These are phyloP conservation scores for Hippocampus guttulatus DNA, from an alignment of 2,113 vertebrate species.

Conservation along the genomic window DNA sequence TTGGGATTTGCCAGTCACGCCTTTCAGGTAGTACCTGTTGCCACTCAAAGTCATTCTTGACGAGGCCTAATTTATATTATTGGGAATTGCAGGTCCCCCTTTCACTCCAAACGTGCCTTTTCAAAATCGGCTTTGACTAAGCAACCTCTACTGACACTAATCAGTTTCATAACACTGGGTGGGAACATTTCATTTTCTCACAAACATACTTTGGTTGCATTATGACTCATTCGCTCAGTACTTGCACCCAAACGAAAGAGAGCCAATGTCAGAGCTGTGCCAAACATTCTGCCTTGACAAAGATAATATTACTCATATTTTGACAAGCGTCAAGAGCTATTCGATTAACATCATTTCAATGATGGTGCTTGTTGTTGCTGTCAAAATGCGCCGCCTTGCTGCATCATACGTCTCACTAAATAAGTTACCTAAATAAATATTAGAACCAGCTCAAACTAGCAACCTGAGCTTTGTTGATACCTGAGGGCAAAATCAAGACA, in stretches of 20 bases:
- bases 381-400: neutral
- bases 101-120: neutral
- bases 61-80: neutral
- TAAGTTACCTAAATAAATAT: neutral
- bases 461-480: constrained; percentile 32
- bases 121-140: neutral
- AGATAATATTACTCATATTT: neutral
- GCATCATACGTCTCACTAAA: neutral
- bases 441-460: neutral
- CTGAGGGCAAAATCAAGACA: constrained; percentile 24
- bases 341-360: neutral
- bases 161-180: neutral
- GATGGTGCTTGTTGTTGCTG: neutral
- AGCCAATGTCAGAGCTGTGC: neutral
- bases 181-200: neutral
- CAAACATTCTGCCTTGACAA: neutral
- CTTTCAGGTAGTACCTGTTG: constrained; percentile 79
- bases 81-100: neutral
- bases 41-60: constrained; percentile 11
- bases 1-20: constrained; percentile 87
- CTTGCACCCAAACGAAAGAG: neutral
- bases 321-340: neutral
- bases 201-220: neutral
- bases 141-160: neutral
- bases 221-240: neutral